Conservation (phyloP, 2,888 invertebrate species). For the Caradrina clavipalpis region DNA sequence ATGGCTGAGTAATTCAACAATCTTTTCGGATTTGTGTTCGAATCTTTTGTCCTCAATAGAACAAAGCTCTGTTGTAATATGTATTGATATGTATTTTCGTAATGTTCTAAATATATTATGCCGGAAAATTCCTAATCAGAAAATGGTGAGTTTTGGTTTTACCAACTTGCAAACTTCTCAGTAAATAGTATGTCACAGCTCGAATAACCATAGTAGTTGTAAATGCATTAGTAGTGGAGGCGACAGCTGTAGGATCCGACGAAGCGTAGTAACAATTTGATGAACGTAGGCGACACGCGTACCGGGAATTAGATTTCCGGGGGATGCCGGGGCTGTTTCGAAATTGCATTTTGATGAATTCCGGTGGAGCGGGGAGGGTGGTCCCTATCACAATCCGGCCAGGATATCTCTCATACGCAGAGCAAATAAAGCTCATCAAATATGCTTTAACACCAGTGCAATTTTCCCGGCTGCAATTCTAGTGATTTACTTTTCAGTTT, state of each 20-base stretch:
- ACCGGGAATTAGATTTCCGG: slow-evolving; percentile 28
- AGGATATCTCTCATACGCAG: neutral
- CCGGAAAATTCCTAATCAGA: neutral
- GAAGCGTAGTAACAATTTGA: slow-evolving; percentile 2
- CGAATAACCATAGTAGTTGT: neutral
- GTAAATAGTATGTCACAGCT: neutral
- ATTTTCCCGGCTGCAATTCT: slow-evolving; percentile 8
- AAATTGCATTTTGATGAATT: slow-evolving; percentile 43
- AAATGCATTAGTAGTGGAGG: slow-evolving; percentile 16
- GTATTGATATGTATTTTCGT: neutral
- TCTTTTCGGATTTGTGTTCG: slow-evolving; percentile 9
- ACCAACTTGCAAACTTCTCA: neutral
- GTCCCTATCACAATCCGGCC: neutral
- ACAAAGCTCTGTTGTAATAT: neutral
- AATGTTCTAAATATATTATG: neutral
- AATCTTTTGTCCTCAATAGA: neutral
- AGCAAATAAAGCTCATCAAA: slow-evolving; percentile 14
- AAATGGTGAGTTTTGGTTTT: neutral
- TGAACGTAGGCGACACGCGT: slow-evolving; percentile 2
- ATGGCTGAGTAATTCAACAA: slow-evolving; percentile 3
- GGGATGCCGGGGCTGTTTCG: neutral
- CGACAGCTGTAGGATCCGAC: neutral
- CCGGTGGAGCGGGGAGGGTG: neutral
- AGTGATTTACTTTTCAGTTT: slow-evolving; percentile 7
- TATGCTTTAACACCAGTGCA: neutral